Percentiles rank a stretch among this genome's conserved stretches.
Conservation (phyloP, 2,797 vertebrate species). For the Anas georgica region DNA sequence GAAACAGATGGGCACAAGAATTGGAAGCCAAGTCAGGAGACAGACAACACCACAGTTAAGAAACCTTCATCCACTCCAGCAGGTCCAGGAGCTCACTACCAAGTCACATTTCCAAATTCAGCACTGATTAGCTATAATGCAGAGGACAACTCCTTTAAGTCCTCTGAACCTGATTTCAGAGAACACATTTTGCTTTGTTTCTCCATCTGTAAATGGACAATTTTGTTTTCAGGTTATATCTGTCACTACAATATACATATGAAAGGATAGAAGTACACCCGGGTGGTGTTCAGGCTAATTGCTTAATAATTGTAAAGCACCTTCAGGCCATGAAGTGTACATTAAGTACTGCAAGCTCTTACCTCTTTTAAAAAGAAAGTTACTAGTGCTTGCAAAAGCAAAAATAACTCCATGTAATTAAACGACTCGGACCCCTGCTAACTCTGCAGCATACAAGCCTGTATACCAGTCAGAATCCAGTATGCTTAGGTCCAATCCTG, state of each 20-base stretch:
- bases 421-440: neutral
- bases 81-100: neutral
- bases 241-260: neutral
- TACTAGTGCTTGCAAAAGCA: conserved; percentile 21
- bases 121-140: neutral
- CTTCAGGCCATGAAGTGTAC: neutral
- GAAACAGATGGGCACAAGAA: neutral
- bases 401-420: conserved; percentile 35
- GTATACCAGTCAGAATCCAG: neutral
- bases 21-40: neutral
- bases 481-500: conserved; percentile 14
- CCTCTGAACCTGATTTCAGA: neutral
- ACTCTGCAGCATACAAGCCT: neutral
- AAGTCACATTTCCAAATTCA: rapidly evolving
- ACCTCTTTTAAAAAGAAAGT: neutral
- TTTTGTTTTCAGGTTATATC: neutral
- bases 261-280: neutral
- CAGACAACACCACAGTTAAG: neutral
- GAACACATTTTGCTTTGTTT: neutral
- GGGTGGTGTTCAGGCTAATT: neutral
- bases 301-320: neutral
- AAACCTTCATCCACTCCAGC: neutral
- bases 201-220: neutral
- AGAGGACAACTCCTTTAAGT: neutral
- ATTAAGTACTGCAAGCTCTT: neutral